Evolutionary conservation across 2,797 vertebrate species (phyloP), one percentile per base, ranked within the genome.

Genomic region (Periophthalmus magnuspinnatus): DNA sequence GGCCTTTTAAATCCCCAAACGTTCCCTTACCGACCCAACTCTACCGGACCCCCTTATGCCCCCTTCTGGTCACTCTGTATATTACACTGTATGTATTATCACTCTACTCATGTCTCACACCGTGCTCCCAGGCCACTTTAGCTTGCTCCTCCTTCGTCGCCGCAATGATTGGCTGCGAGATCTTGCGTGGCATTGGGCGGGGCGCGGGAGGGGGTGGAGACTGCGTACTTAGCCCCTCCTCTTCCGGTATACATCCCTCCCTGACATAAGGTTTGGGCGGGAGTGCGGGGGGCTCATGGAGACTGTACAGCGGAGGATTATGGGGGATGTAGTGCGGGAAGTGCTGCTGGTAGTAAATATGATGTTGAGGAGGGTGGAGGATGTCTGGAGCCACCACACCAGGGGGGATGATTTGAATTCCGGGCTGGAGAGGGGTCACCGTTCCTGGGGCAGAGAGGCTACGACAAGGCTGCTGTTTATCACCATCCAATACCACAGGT

Each of bases 61-160:
- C 61, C 16, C 21, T 17, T 47, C 7, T 24, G 61, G 38, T 41
- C 41, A 22, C 38, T 47, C 60, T 41, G 36, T 22, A 41, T 33
- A 60, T 62, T 41, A 13, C 21, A 22, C 17, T 14, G 6, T 36
- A 22, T 36, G 22, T 14, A 5, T 7, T 24, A 5, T 6, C 24
- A 1, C 13, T 48, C 75, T 76, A 91, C 84, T 96, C 95, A 81
- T 95, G 94, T 0, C 91, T 79, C 78, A 96, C 81, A 82, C 96
- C 91, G 0, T 94, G 95, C 84, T 96, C 95, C 96, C 96, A 98
- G 0, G 93, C 94, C 85, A 96, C 95, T 69, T 95, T 95, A 11
- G 95, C 95, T 61, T 95, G 95, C 77, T 96, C 95, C 0, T 96
- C 96, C 89, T 96, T 96, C 65, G 83, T 72, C 0, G 84, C 86